Evolutionary conservation across 35 echinoderm and acorn worm genomes (phyloP).

Genomic region (Stichopus chloronotus): DNA sequence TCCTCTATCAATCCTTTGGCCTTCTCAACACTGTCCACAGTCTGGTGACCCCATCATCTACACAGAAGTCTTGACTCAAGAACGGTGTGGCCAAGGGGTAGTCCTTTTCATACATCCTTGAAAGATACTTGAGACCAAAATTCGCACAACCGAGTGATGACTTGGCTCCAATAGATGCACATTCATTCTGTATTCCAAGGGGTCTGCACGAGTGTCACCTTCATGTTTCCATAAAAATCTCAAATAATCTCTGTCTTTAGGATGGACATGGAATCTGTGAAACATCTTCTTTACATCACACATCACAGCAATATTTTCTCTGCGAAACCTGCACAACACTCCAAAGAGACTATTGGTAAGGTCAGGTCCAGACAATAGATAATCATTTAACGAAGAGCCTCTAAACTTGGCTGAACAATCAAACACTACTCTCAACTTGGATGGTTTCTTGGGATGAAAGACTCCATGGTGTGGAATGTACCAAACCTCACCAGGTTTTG

Average conservation of each 20-base stretch:
- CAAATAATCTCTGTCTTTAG: slow-evolving; percentile 58
- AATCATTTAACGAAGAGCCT: slow-evolving; percentile 55
- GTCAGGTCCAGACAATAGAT: slow-evolving; percentile 62
- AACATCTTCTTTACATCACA: slow-evolving; percentile 82
- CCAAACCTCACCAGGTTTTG: not conserved
- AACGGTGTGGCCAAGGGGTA: slow-evolving; percentile 51
- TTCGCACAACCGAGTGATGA: slow-evolving; percentile 85
- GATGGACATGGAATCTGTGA: slow-evolving; percentile 56
- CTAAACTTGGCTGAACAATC: slow-evolving; percentile 58
- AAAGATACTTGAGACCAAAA: slow-evolving; percentile 66
- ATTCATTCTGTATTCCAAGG: slow-evolving; percentile 60
- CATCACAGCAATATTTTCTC: slow-evolving; percentile 61
- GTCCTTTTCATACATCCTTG: slow-evolving; percentile 41
- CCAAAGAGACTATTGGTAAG: slow-evolving; percentile 65
- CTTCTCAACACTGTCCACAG: slow-evolving; percentile 29
- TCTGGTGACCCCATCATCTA: slow-evolving; percentile 71
- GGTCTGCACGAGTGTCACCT: slow-evolving; percentile 39
- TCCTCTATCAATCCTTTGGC: not conserved
- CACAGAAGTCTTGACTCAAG: slow-evolving; percentile 53
- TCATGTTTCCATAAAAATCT: slow-evolving; percentile 67
- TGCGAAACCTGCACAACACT: slow-evolving; percentile 66
- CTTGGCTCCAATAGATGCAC: slow-evolving; percentile 71
- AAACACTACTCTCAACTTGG: slow-evolving; percentile 71
- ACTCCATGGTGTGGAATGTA: slow-evolving; percentile 65
- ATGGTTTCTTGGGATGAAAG: slow-evolving; percentile 49